Percentiles rank a stretch among this genome's conserved stretches.
Conservation (phyloP, 2,888 invertebrate species). For the Chrysotoxum bicinctum region DNA sequence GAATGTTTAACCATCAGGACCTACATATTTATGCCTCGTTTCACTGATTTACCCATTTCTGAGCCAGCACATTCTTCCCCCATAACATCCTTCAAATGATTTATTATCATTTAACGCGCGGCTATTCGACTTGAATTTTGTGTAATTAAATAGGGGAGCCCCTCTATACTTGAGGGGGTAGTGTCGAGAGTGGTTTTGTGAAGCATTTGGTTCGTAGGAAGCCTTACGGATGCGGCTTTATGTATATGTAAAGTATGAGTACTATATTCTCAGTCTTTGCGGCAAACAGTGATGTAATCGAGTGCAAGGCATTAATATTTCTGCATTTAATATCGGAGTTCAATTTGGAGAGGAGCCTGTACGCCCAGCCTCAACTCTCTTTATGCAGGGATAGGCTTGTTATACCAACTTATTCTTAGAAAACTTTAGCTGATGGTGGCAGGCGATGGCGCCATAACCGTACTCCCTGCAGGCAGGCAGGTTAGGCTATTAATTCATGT, state of each 20-base stretch:
- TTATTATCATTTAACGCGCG: conserved; percentile 67
- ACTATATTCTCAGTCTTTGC: neutral
- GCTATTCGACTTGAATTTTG: conserved; percentile 48
- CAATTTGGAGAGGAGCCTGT: conserved; percentile 21
- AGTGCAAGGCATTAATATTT: conserved; percentile 66
- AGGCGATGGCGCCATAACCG: neutral
- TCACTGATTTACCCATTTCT: neutral
- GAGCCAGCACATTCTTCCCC: neutral
- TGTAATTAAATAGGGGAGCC: conserved; percentile 59
- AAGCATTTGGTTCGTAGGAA: conserved; percentile 3
- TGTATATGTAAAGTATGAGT: neutral
- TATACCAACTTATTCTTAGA: neutral
- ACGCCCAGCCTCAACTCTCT: neutral
- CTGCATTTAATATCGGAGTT: conserved; percentile 55
- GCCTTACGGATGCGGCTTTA: too few species aligned
- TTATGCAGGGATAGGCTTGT: neutral
- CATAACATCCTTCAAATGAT: conserved; percentile 42
- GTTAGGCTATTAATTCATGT: conserved; percentile 55
- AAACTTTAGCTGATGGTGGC: neutral
- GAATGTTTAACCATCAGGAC: conserved; percentile 5
- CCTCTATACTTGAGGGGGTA: conserved; percentile 16
- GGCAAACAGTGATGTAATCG: conserved; percentile 49
- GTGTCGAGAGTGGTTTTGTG: neutral
- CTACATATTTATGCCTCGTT: neutral
- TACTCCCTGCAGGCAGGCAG: conserved; percentile 7